Percentiles rank a stretch among this genome's conserved stretches.
phyloP scores from a whole-genome alignment of 23 tunicate species.

The Phallusia fumigata region DNA sequence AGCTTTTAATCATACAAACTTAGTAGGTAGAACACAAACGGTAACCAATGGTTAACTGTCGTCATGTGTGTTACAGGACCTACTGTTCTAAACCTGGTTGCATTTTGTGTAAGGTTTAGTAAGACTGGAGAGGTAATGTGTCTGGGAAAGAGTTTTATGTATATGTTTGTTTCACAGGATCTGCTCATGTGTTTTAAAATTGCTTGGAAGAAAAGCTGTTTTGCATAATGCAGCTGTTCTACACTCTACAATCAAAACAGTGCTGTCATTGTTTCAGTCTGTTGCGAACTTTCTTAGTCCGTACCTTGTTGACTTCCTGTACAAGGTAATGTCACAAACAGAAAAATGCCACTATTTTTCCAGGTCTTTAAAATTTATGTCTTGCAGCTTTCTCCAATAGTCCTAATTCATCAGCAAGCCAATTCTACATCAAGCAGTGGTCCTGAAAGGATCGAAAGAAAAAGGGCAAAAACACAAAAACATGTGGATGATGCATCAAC shows the following conservation, averaged over 20 bases:
- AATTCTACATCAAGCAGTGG: neutral
- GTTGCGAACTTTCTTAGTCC: constrained; percentile 69
- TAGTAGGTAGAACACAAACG: too few species aligned
- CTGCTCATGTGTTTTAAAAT: constrained; percentile 22
- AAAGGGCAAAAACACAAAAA: neutral
- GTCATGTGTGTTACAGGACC: too few species aligned
- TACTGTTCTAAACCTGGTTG: too few species aligned
- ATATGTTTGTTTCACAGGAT: constrained; percentile 24
- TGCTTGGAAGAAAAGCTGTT: constrained; percentile 1
- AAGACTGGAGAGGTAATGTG: too few species aligned
- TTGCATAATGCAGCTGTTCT: neutral
- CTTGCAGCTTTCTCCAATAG: neutral
- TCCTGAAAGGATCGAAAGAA: too few species aligned
- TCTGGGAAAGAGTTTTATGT: neutral
- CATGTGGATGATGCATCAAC: neutral
- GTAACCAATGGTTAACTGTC: too few species aligned
- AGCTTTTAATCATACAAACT: too few species aligned
- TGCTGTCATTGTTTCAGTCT: constrained; percentile 38
- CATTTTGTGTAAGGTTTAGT: neutral
- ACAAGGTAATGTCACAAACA: constrained; percentile 16
- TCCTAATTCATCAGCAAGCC: neutral
- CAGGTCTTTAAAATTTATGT: neutral
- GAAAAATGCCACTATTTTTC: neutral
- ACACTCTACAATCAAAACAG: neutral
- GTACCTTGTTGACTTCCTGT: constrained; percentile 41